These are phyloP conservation scores for Phyllopteryx taeniolatus DNA, from an alignment of 2,113 vertebrate genomes.

Conservation along the genomic window DNA sequence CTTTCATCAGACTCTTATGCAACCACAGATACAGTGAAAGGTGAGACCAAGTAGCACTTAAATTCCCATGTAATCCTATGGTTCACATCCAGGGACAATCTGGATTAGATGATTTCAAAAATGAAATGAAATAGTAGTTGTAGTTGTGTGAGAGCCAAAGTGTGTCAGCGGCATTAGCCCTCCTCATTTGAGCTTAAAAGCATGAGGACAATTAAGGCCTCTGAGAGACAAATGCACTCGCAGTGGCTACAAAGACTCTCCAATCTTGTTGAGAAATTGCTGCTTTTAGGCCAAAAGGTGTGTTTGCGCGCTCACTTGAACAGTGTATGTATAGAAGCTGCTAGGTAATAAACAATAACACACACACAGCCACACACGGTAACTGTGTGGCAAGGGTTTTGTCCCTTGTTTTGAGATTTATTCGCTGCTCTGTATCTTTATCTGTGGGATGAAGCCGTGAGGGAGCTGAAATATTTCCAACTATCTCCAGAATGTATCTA, in stretches of 20 bases:
- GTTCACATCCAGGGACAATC: conserved; percentile 6
- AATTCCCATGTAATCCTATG: neutral
- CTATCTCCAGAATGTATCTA: conserved; percentile 72
- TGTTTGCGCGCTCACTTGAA: conserved; percentile 33
- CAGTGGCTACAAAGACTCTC: conserved; percentile 24
- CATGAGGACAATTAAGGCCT: conserved; percentile 34
- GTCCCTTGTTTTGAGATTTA: conserved; percentile 69
- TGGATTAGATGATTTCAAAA: neutral
- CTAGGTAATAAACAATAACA: conserved; percentile 6
- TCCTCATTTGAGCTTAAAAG: conserved; percentile 35
- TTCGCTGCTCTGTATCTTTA: conserved; percentile 70
- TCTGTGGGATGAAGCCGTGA: conserved; percentile 68
- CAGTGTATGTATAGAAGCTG: conserved; percentile 10
- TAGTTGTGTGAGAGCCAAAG: neutral
- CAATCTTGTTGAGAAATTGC: conserved; percentile 22
- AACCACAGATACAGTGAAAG: conserved; percentile 28
- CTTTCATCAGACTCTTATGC: conserved; percentile 27
- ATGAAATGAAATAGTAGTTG: neutral
- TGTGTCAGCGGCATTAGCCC: neutral
- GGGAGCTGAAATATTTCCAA: conserved; percentile 68
- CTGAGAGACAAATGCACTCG: conserved; percentile 7
- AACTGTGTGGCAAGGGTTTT: conserved; percentile 59
- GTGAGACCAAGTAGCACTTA: conserved; percentile 8
- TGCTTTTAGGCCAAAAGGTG: conserved; percentile 32
- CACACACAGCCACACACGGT: conserved; percentile 28